These are phyloP conservation scores for Petrocephalus sullivani DNA, from an alignment of 2,797 vertebrate species.

Conservation along the genomic window DNA sequence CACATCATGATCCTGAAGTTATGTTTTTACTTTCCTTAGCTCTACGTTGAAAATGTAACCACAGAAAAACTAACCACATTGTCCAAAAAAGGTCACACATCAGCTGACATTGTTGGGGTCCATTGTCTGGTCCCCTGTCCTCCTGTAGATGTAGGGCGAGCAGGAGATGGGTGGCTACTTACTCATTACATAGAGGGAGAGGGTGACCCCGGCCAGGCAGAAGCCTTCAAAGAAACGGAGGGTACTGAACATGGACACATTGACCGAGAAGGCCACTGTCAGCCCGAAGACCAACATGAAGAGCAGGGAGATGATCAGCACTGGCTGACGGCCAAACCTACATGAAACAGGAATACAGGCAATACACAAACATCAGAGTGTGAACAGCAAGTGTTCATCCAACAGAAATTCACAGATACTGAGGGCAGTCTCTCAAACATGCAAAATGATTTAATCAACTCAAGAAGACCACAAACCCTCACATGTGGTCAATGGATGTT, in stretches of 20 bases:
- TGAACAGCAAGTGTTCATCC: background rate
- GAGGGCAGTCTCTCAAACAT: background rate
- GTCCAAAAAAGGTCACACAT: background rate
- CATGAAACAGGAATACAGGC: background rate
- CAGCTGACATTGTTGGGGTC: background rate
- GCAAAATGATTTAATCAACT: background rate
- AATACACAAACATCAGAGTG: background rate
- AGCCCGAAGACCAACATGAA: slow-evolving; percentile 91
- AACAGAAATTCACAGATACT: background rate
- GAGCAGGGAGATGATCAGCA: slow-evolving; percentile 82
- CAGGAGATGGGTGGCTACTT: slow-evolving; percentile 54
- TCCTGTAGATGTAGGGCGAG: background rate
- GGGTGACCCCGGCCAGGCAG: slow-evolving; percentile 87
- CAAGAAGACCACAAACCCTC: background rate
- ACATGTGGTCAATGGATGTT: background rate
- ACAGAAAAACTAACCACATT: background rate
- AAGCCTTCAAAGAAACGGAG: slow-evolving; percentile 98
- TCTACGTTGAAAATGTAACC: background rate
- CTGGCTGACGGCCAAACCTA: slow-evolving; percentile 88
- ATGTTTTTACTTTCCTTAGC: background rate
- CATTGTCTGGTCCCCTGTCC: background rate
- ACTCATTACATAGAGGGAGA: slow-evolving; percentile 87
- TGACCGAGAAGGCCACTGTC: slow-evolving; percentile 87
- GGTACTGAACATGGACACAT: slow-evolving; percentile 96
- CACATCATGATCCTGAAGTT: background rate